phyloP scores from a whole-genome alignment of 2,888 invertebrate species.

The Cremastinae sp. region DNA sequence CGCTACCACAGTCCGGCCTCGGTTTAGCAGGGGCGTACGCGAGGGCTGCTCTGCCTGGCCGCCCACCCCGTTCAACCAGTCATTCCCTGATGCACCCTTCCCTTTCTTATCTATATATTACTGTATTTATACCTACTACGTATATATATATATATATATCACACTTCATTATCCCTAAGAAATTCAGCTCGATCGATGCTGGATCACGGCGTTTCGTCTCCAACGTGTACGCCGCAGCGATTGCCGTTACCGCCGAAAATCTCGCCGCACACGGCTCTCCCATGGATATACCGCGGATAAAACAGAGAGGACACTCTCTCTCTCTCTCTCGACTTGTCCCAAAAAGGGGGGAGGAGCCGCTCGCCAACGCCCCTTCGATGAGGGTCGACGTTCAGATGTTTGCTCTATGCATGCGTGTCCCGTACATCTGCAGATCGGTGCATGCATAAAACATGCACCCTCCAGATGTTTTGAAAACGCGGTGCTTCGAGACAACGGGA shows the following conservation, averaged over 20 bases:
- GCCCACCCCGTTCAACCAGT: slow-evolving; percentile 70
- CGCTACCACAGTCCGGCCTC: slow-evolving; percentile 62
- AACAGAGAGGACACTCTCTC: slow-evolving; percentile 31
- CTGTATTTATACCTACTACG: slow-evolving; percentile 15
- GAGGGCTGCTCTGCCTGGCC: slow-evolving; percentile 69
- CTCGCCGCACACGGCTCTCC: too few species aligned
- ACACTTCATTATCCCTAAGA: too few species aligned
- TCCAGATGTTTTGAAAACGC: too few species aligned
- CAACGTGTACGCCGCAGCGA: too few species aligned
- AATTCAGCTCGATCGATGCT: too few species aligned
- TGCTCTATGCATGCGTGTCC: slow-evolving; percentile 31
- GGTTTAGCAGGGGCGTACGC: slow-evolving; percentile 74
- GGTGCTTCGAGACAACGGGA: too few species aligned
- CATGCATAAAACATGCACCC: not conserved
- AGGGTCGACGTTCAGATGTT: slow-evolving; percentile 51
- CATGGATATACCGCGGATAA: too few species aligned
- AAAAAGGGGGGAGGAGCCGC: slow-evolving; percentile 67
- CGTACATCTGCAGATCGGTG: slow-evolving; percentile 19
- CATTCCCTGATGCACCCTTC: slow-evolving; percentile 51
- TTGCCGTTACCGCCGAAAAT: too few species aligned
- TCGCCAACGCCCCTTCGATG: slow-evolving; percentile 68
- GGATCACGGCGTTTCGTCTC: too few species aligned
- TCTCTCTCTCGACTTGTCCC: slow-evolving; percentile 15
- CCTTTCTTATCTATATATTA: slow-evolving; percentile 16
- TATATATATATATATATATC: slow-evolving; percentile 4